Evolutionary conservation across 2,888 invertebrate species (phyloP).

Genomic region (Plusia festucae): DNA sequence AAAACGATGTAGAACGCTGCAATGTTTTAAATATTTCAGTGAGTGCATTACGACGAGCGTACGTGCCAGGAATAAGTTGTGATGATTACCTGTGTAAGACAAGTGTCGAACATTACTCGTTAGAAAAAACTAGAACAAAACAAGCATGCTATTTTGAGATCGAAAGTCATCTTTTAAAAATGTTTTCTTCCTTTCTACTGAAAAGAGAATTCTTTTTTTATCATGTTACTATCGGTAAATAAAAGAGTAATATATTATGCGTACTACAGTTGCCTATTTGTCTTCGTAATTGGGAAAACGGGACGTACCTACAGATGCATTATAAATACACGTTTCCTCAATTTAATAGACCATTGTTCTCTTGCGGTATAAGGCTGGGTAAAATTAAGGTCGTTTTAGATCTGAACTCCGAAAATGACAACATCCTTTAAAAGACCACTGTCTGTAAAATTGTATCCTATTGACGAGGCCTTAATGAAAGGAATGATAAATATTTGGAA

Average conservation of each 20-base stretch:
- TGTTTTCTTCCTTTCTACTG: not conserved
- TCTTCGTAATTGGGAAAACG: conserved; percentile 32
- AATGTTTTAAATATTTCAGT: conserved; percentile 34
- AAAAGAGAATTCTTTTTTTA: not conserved
- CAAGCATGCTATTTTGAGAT: conserved; percentile 28
- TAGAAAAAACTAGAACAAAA: conserved; percentile 30
- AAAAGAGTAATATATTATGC: not conserved
- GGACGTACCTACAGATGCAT: conserved; percentile 39
- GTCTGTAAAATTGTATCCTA: conserved; percentile 16
- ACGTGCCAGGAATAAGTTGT: conserved; percentile 44
- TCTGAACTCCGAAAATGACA: conserved; percentile 30
- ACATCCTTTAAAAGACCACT: conserved; percentile 23
- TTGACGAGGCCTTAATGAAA: not conserved
- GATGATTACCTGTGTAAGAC: conserved; percentile 26
- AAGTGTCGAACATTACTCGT: conserved; percentile 18
- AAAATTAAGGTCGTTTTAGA: conserved; percentile 64
- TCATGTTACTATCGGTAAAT: too few relatives aligned
- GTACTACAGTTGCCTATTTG: conserved; percentile 13
- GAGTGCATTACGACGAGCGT: conserved; percentile 33
- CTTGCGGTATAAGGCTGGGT: conserved; percentile 38
- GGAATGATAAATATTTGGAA: not conserved
- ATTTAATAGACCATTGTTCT: conserved; percentile 67
- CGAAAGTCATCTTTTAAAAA: not conserved
- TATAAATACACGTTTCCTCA: conserved; percentile 59
- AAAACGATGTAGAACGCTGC: conserved; percentile 29